Evolutionary conservation across 2,888 invertebrate species (phyloP).

Genomic region (Parnassius orleans): DNA sequence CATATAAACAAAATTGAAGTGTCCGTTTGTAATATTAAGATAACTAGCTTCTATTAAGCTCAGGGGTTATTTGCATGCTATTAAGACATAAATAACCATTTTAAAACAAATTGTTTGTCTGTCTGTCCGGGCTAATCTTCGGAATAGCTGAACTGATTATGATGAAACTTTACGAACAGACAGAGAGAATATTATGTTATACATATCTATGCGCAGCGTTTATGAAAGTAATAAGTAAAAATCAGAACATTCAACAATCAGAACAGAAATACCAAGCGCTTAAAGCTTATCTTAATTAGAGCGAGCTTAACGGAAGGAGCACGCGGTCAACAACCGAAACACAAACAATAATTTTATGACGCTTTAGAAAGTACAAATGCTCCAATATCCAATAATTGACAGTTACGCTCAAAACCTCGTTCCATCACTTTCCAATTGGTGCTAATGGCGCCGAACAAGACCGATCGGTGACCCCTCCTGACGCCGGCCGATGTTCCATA

Average conservation of each 20-base stretch:
- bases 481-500: slow-evolving; percentile 15
- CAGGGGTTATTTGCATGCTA: too few relatives aligned
- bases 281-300: not conserved
- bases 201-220: too few relatives aligned
- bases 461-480: slow-evolving; percentile 8
- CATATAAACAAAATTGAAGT: too few relatives aligned
- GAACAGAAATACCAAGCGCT: not conserved
- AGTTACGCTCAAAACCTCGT: slow-evolving; percentile 25
- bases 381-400: slow-evolving; percentile 26
- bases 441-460: slow-evolving; percentile 2
- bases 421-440: slow-evolving; percentile 21
- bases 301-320: not conserved
- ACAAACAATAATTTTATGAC: slow-evolving; percentile 7
- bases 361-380: slow-evolving; percentile 25
- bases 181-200: not conserved
- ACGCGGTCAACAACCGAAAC: slow-evolving; percentile 10
- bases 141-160: too few relatives aligned
- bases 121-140: too few relatives aligned
- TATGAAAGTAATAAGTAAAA: too few relatives aligned
- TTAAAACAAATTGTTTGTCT: too few relatives aligned
- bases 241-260: not conserved
- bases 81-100: too few relatives aligned
- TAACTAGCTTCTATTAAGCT: too few relatives aligned
- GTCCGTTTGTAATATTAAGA: too few relatives aligned
- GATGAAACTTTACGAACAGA: too few relatives aligned